These are phyloP conservation scores for Mycetomoellerius zeteki DNA, from an alignment of 1,140 invertebrate species.

Conservation along the genomic window DNA sequence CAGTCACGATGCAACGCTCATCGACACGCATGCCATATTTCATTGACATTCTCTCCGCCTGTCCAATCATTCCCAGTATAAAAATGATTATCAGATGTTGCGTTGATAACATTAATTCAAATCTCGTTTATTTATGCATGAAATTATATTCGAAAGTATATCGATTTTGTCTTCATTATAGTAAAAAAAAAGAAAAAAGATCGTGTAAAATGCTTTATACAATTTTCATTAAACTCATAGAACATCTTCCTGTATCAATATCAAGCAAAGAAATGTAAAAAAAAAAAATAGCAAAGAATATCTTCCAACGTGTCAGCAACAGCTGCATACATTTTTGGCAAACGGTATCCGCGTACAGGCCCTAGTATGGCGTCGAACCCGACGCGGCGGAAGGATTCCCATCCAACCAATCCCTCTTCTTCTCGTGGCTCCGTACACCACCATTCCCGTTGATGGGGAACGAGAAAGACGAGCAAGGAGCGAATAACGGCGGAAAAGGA, in stretches of 20 bases:
- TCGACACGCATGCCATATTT: not conserved
- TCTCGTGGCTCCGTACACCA: conserved; percentile 71
- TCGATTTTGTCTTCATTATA: not conserved
- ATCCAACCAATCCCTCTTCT: conserved; percentile 83
- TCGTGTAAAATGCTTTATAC: not conserved
- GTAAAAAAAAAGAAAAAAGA: no score
- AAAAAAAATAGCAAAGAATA: not conserved
- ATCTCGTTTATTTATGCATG: not conserved
- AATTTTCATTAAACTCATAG: not conserved
- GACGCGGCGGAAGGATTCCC: conserved; percentile 75
- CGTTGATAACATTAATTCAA: not conserved
- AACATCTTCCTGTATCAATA: not conserved
- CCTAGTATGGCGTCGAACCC: conserved; percentile 79
- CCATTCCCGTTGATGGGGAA: conserved; percentile 77
- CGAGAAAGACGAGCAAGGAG: conserved; percentile 73
- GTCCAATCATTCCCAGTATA: conserved; percentile 4
- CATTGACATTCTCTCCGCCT: not conserved
- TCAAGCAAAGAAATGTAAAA: not conserved
- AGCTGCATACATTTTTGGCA: conserved; percentile 47
- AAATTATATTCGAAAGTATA: not conserved
- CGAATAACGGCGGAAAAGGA: conserved; percentile 58
- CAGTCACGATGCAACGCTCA: conserved; percentile 16
- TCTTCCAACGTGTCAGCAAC: not conserved
- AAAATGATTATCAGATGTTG: conserved; percentile 19
- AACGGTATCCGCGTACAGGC: conserved; percentile 59